A percentile compares a stretch with the other conserved stretches of the same genome.
These are phyloP conservation scores for Tragelaphus strepsiceros DNA, from an alignment of 2,113 vertebrate genomes.

Conservation along the genomic window DNA sequence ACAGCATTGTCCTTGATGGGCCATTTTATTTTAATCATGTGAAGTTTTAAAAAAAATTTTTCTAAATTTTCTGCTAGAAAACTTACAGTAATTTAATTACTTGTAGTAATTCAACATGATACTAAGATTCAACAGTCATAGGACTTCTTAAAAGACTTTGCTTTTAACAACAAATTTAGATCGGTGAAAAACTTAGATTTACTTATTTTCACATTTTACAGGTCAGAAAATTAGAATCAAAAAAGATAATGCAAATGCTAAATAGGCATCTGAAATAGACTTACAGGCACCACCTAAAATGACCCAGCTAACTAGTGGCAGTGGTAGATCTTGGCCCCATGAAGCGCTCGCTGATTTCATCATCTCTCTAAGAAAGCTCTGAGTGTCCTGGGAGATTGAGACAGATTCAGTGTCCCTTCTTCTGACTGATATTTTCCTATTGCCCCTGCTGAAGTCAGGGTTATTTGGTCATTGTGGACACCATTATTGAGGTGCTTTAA, in stretches of 20 bases:
- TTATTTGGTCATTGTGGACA: background rate
- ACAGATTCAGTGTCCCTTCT: background rate
- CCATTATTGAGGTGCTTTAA: background rate
- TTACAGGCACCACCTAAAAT: too few species aligned
- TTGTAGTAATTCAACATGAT: background rate
- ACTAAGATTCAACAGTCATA: background rate
- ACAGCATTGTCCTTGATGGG: background rate
- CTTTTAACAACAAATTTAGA: background rate
- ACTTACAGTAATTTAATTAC: background rate
- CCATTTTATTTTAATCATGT: constrained; percentile 8
- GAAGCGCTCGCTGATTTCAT: background rate
- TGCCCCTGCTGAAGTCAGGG: background rate
- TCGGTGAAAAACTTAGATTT: background rate
- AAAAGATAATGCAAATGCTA: background rate
- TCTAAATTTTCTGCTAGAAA: background rate
- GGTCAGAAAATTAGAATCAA: background rate
- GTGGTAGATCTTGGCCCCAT: background rate
- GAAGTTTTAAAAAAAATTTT: background rate
- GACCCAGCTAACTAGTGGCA: background rate
- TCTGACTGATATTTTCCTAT: background rate
- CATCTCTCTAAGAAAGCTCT: background rate
- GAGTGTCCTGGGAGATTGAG: background rate
- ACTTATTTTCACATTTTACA: background rate
- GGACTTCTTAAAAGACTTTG: background rate
- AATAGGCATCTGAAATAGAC: background rate